These are phyloP conservation scores for Propithecus perrieri DNA, from an alignment of 2,797 vertebrate genomes.

Conservation along the genomic window DNA sequence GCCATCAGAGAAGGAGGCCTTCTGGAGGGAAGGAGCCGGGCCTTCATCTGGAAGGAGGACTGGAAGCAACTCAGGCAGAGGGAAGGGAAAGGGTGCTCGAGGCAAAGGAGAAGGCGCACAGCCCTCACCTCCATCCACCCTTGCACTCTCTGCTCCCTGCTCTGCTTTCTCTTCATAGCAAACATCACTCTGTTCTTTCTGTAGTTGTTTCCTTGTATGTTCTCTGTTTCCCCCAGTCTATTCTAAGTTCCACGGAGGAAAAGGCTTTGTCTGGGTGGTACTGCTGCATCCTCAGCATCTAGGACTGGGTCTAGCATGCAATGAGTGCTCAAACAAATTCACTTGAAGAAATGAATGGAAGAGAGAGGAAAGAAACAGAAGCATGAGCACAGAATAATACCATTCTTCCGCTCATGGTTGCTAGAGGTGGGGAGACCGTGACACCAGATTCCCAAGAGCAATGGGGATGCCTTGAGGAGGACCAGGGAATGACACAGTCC, in stretches of 20 bases:
- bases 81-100: not conserved
- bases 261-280: not conserved
- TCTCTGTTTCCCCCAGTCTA: not conserved
- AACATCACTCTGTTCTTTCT: not conserved
- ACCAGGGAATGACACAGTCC: not conserved
- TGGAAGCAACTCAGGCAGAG: not conserved
- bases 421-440: not conserved
- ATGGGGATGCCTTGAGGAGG: not conserved
- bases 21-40: not conserved
- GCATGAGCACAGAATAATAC: not conserved
- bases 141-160: not conserved
- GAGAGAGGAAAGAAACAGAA: not conserved
- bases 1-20: not conserved
- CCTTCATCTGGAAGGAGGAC: not conserved
- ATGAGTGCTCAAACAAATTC: not conserved
- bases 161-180: not conserved
- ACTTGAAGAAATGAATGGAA: not conserved
- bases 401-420: not conserved
- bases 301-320: no score
- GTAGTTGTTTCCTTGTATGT: not conserved
- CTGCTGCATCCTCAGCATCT: not conserved
- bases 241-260: not conserved
- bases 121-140: no score
- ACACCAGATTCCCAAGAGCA: not conserved
- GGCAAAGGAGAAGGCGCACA: not conserved